Conservation (phyloP, 2,888 invertebrate genomes). For the Thecocarcelia acutangulata region DNA sequence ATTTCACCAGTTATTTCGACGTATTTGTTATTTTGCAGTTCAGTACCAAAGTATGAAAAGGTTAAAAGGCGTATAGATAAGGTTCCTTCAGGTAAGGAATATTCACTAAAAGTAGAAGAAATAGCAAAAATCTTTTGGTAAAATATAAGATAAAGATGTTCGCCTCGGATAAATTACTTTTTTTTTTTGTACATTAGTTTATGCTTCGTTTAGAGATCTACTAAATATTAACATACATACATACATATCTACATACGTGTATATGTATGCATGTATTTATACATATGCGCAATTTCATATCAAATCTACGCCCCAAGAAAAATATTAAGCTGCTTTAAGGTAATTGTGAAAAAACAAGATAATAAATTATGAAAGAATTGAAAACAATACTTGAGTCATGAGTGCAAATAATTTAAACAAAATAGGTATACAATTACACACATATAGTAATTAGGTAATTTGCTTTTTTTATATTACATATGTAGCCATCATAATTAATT, state of each 20-base stretch:
- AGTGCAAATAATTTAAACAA: neutral
- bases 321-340: neutral
- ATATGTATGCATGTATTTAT: too few species aligned
- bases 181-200: too few species aligned
- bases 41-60: constrained; percentile 63
- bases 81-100: constrained; percentile 74
- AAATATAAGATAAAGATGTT: too few species aligned
- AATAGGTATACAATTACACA: neutral
- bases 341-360: neutral
- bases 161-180: too few species aligned
- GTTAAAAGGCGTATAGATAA: constrained; percentile 73
- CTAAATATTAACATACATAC: too few species aligned
- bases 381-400: constrained; percentile 27
- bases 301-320: too few species aligned
- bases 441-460: neutral
- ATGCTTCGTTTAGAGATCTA: neutral
- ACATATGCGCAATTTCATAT: too few species aligned
- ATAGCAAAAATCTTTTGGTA: neutral
- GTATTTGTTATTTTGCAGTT: constrained; percentile 70
- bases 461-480: neutral
- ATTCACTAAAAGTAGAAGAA: constrained; percentile 71
- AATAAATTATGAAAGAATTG: neutral
- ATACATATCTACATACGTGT: too few species aligned
- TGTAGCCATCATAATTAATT: neutral
- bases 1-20: constrained; percentile 77